phyloP scores from a whole-genome alignment of 2,113 vertebrate genomes.

The Atherinomorus stipes region DNA sequence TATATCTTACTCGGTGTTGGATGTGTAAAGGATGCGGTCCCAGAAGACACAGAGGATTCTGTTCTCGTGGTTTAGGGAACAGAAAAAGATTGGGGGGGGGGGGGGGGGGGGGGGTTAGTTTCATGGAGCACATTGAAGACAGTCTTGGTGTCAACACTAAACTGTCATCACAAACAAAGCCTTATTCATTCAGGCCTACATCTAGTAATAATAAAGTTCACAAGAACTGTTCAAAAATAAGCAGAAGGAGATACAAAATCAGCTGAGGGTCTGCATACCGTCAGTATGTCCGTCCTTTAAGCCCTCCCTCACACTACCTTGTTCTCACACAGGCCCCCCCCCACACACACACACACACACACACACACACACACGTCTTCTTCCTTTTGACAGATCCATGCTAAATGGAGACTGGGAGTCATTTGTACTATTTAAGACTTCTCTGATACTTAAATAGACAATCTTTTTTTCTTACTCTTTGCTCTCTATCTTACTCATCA shows the following conservation, averaged over 20 bases:
- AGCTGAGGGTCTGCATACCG: conserved; percentile 5
- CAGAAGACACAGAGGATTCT: neutral
- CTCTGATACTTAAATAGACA: conserved; percentile 32
- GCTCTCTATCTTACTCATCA: conserved; percentile 33
- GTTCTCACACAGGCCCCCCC: conserved; percentile 15
- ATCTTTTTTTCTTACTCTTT: conserved; percentile 36
- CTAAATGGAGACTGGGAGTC: conserved; percentile 46
- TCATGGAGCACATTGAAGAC: neutral
- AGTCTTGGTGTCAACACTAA: neutral
- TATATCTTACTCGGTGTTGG: neutral
- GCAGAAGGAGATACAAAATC: neutral
- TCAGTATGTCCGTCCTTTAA: conserved; percentile 14
- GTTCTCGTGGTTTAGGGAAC: neutral
- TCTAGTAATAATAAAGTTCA: neutral
- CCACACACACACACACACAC: no score
- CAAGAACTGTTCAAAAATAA: neutral
- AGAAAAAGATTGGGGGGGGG: neutral
- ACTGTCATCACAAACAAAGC: neutral
- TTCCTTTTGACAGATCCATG: conserved; percentile 58
- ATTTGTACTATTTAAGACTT: conserved; percentile 69
- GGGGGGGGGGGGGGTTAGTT: no score
- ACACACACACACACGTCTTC: conserved; percentile 39
- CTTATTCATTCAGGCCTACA: neutral
- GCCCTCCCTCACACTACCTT: neutral
- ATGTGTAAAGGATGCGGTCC: neutral